Percentiles rank a stretch among this genome's conserved stretches.
phyloP scores from a whole-genome alignment of 1,140 invertebrate genomes.

The Araneus ventricosus region DNA sequence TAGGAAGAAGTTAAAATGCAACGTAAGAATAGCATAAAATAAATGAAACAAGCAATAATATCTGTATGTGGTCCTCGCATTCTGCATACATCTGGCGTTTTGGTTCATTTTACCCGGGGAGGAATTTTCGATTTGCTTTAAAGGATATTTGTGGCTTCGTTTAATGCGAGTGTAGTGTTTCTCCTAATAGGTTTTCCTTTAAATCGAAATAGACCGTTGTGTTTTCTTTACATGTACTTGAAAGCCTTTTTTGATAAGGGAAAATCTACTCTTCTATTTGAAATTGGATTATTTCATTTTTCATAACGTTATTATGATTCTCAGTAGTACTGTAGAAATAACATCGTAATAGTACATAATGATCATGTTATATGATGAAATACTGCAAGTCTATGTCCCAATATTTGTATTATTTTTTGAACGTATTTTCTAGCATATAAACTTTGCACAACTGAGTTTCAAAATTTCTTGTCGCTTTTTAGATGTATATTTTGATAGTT shows the following conservation, averaged over 20 bases:
- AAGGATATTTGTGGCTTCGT: slow-evolving; percentile 20
- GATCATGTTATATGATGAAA: too few relatives aligned
- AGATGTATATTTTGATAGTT: too few relatives aligned
- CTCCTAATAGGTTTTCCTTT: slow-evolving; percentile 12
- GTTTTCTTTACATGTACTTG: neutral
- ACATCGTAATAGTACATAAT: too few relatives aligned
- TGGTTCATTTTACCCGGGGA: slow-evolving; percentile 48
- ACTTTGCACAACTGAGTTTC: too few relatives aligned
- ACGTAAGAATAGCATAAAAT: slow-evolving; percentile 50
- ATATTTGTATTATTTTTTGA: too few relatives aligned
- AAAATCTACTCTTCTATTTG: neutral
- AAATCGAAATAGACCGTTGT: neutral
- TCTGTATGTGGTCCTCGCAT: slow-evolving; percentile 15
- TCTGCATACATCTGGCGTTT: slow-evolving; percentile 33
- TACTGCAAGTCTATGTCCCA: too few relatives aligned
- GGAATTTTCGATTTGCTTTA: slow-evolving; percentile 60
- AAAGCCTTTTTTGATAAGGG: neutral
- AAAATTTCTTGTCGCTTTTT: too few relatives aligned
- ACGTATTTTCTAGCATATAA: too few relatives aligned
- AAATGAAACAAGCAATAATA: slow-evolving; percentile 47
- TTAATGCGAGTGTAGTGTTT: slow-evolving; percentile 53
- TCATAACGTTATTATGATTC: neutral
- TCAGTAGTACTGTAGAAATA: too few relatives aligned
- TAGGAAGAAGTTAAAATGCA: slow-evolving; percentile 62
- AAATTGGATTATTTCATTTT: neutral